Base-by-base conservation (phyloP, 1,140 invertebrate species). In the Trichoplusia ni region DNA sequence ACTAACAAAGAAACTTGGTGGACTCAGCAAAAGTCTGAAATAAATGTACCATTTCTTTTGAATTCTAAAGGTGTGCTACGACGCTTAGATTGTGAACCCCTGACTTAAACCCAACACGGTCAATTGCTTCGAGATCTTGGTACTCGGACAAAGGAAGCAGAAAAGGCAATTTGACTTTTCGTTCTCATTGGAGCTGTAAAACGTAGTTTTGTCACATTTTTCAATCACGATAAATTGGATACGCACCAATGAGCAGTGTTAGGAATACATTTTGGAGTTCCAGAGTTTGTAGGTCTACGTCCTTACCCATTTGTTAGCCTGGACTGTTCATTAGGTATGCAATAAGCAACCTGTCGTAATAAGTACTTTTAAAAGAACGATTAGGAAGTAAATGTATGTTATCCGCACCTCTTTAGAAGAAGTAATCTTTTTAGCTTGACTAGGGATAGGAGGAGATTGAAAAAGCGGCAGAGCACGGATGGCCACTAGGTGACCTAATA, bases 191-290 rank as follows among this genome's bases (percentile, higher is more conserved):
- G 23, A 21, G 18, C n/a, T 13, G n/a, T n/a, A 25, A 21, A 44
- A 25, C n/a, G 21, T 13, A 2, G 11, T 23, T 44, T 25, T 25
- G n/a, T 25, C n/a, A 46, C 42, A 46, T 46, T 46, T 46, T 46
- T 46, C 42, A 25, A 46, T 46, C 42, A 46, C 21, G 25, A 46
- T 46, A 46, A 46, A 46, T 46, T 46, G 21, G 42, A 25, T 19
- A n/a, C 19, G 42, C 9, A n/a, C 13, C 42, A 46, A 25, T 46
- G 42, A 3, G 6, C 40, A 25, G 13, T 25, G 9, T 19, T 46
- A 14, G 18, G n/a, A 25, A 46, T n/a, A n/a, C n/a, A n/a, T n/a
- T n/a, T n/a, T n/a, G n/a, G n/a, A n/a, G n/a, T n/a, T n/a, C n/a
- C n/a, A n/a, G n/a, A n/a, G n/a, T n/a, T n/a, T n/a, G n/a, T n/a